Base-by-base conservation (phyloP, 2,888 invertebrate species). In the Xylota sylvarum region DNA sequence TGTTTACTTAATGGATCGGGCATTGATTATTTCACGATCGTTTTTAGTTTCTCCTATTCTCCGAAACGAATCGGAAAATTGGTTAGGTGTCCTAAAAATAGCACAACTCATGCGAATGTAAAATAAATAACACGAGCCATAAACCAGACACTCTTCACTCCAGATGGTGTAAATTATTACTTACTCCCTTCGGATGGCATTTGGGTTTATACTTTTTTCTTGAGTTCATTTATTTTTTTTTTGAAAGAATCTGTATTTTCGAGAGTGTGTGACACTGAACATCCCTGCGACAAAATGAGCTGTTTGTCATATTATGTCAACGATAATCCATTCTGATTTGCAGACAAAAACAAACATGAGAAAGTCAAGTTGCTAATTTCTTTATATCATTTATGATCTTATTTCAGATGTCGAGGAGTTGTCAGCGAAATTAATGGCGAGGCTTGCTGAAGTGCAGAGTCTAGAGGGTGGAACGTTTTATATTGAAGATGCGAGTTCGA, bases 361-460 rank as follows among this genome's bases (percentile, higher is more conserved):
- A 62, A 82, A 65, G 64, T 78, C 65, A 78, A 67, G 69, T 58
- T 87, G 72, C 73, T 55, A 67, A 73, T 73, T 37, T 73, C 23
- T 74, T 79, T 65, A 74, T 65, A 52, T 84, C 23, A 65, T 65
- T 84, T 84, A 35, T 56, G 60, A 60, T 78, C 56, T 86, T 56
- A 52, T 91, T 91, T 40, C 90, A 93, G 93, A 93, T 91, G 93
- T 92, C 88, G 93, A 93, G 90, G 93, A 93, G 89, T 89, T 93
- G 89, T 93, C 93, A 88, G 92, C 93, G 40, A 93, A 92, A 88
- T 90, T 93, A 87, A 93, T 93, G 92, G 92, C 93, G 76, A 91
- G 92, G 88, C 89, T 93, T 88, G 92, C 92, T 43, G 92, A 93
- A 88, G 92, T 92, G 80, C 92, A 92, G 90, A 92, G 91, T 83